These are phyloP conservation scores for Coryphaenoides rupestris DNA, from an alignment of 2,113 vertebrate species.

Conservation along the genomic window DNA sequence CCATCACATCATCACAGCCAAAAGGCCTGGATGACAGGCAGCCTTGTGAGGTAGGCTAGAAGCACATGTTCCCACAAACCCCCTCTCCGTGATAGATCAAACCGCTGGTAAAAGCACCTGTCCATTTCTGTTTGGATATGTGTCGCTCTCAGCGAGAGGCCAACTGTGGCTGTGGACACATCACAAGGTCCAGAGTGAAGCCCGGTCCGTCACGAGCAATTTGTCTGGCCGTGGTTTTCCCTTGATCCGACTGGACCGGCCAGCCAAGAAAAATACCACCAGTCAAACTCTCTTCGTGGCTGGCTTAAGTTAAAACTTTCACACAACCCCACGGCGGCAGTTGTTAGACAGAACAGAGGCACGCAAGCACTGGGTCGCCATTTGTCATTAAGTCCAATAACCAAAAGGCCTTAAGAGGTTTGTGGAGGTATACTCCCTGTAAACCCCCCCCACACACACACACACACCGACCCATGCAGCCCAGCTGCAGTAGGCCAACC, in stretches of 20 bases:
- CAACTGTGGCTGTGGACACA: constrained; percentile 29
- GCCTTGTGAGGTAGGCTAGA: constrained; percentile 22
- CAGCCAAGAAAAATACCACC: constrained; percentile 64
- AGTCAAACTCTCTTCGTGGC: constrained; percentile 67
- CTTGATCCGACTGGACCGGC: constrained; percentile 54
- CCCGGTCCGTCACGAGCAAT: constrained; percentile 30
- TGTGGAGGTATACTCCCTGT: constrained; percentile 28
- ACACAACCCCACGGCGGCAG: constrained; percentile 39
- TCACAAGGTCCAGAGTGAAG: constrained; percentile 49
- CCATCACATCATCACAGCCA: too few relatives aligned
- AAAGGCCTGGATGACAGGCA: too few relatives aligned
- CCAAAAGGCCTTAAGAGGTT: constrained; percentile 13
- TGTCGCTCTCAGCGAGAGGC: constrained; percentile 28
- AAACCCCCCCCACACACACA: too few relatives aligned
- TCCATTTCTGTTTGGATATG: background rate
- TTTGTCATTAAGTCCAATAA: constrained; percentile 57
- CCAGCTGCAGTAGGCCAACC: background rate
- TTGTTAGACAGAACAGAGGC: constrained; percentile 49
- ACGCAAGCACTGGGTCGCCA: constrained; percentile 49
- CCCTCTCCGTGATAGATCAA: too few relatives aligned
- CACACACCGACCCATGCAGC: too few relatives aligned
- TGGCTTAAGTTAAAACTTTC: constrained; percentile 61
- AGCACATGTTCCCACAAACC: constrained; percentile 17
- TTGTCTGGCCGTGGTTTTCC: constrained; percentile 39
- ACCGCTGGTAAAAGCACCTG: too few relatives aligned